A percentile compares a stretch with the other conserved stretches of the same genome.
Conservation (phyloP, 2,797 vertebrate species). For the Nasua narica region DNA sequence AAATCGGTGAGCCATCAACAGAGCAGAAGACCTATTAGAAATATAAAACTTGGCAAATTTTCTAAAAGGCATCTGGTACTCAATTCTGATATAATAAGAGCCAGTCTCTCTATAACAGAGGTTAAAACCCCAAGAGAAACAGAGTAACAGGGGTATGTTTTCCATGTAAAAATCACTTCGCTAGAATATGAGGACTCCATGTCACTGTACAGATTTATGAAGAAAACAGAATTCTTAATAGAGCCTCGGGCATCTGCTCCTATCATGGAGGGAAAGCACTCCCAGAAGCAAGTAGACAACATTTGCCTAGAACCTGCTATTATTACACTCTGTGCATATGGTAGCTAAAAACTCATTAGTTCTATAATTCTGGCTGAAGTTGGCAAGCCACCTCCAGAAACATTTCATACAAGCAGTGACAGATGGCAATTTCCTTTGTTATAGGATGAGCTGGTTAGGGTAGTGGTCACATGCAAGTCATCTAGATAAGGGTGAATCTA, state of each 20-base stretch:
- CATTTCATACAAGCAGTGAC: slow-evolving; percentile 73
- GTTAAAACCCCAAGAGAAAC: slow-evolving; percentile 54
- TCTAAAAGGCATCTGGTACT: slow-evolving; percentile 48
- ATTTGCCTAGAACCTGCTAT: slow-evolving; percentile 79
- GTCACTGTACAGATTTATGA: slow-evolving; percentile 75
- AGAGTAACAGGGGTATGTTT: slow-evolving; percentile 63
- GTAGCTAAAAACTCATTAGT: slow-evolving; percentile 79
- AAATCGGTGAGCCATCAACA: slow-evolving; percentile 50
- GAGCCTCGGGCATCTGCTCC: slow-evolving; percentile 76
- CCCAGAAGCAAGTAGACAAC: slow-evolving; percentile 77
- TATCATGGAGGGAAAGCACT: slow-evolving; percentile 73
- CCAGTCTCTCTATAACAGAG: slow-evolving; percentile 38
- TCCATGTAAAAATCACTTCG: slow-evolving; percentile 62
- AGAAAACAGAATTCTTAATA: slow-evolving; percentile 80
- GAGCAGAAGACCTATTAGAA: slow-evolving; percentile 47
- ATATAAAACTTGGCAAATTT: slow-evolving; percentile 38
- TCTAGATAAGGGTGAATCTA: not conserved
- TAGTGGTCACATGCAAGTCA: slow-evolving; percentile 61
- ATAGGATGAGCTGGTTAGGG: slow-evolving; percentile 58
- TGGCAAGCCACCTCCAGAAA: slow-evolving; percentile 77
- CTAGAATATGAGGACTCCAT: slow-evolving; percentile 62
- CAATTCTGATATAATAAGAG: slow-evolving; percentile 37
- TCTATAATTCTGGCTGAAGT: slow-evolving; percentile 77
- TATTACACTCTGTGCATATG: slow-evolving; percentile 79
- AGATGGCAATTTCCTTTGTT: slow-evolving; percentile 78